Evolutionary conservation across 1,140 invertebrate genomes (phyloP).

Genomic region (Sitobion miscanthi): DNA sequence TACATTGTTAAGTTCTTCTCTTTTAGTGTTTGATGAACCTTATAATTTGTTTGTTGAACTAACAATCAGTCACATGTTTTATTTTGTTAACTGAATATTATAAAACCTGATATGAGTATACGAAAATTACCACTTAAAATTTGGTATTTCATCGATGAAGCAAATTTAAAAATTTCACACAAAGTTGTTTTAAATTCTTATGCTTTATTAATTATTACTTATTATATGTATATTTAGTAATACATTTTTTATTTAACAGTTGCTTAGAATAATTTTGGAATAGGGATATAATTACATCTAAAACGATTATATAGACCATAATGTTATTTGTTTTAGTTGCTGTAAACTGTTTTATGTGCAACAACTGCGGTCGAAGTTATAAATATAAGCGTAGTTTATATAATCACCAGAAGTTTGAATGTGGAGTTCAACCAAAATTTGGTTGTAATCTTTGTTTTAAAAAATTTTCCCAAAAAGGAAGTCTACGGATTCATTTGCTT

Average conservation of each 20-base stretch:
- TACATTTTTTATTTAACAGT: background rate
- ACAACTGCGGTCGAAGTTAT: constrained; percentile 55
- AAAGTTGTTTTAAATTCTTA: no score
- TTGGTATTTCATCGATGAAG: no score
- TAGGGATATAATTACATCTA: background rate
- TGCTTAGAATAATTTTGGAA: background rate
- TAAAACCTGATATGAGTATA: no score
- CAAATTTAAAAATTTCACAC: no score
- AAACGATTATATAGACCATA: background rate
- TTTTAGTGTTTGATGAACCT: no score
- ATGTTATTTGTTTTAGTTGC: background rate
- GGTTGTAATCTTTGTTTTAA: constrained; percentile 59
- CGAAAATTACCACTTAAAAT: no score
- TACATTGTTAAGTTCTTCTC: no score
- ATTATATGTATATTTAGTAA: background rate
- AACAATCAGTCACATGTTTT: no score
- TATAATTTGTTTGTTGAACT: no score
- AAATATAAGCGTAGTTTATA: constrained; percentile 56
- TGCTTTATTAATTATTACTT: no score
- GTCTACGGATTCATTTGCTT: constrained; percentile 52
- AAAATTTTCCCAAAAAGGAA: constrained; percentile 29
- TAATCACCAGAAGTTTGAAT: constrained; percentile 60
- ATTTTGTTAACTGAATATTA: no score
- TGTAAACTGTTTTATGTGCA: background rate
- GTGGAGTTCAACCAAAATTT: constrained; percentile 60